Conservation (phyloP, 2,113 vertebrate species). For the Sinocyclocheilus grahami region DNA sequence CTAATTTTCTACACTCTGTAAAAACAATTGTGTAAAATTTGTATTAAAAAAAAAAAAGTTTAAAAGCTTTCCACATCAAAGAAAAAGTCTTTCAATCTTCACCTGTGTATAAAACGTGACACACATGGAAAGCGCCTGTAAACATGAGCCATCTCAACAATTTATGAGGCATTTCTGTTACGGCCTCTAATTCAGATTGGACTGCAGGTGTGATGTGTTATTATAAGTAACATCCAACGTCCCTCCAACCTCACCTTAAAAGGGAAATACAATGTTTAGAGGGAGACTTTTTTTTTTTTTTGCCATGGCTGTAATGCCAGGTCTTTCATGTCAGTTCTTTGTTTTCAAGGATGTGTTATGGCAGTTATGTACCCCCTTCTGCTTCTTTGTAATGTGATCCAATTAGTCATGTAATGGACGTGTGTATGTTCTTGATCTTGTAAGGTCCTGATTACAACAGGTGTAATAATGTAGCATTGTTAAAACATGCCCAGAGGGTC, state of each 20-base stretch:
- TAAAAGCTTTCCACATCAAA: constrained; percentile 66
- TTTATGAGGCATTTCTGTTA: constrained; percentile 49
- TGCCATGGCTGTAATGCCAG: constrained; percentile 29
- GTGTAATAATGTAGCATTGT: constrained; percentile 36
- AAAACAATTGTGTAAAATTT: background rate
- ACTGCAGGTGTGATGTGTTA: constrained; percentile 64
- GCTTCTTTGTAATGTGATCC: constrained; percentile 48
- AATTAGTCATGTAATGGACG: constrained; percentile 53
- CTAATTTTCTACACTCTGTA: background rate
- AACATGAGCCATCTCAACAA: constrained; percentile 61
- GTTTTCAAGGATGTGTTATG: constrained; percentile 53
- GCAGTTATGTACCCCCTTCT: constrained; percentile 50
- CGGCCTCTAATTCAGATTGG: constrained; percentile 56
- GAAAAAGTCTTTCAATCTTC: constrained; percentile 48
- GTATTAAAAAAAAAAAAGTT: no score
- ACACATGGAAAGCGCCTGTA: constrained; percentile 49
- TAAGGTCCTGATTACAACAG: constrained; percentile 26
- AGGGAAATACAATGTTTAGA: constrained; percentile 41
- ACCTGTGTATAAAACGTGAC: constrained; percentile 53
- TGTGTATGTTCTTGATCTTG: constrained; percentile 40
- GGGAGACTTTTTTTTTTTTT: constrained; percentile 17
- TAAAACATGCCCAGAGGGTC: constrained; percentile 41
- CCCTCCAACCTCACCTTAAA: constrained; percentile 54
- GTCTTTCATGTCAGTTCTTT: constrained; percentile 54
- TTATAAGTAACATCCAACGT: constrained; percentile 60